Evolutionary conservation across 2,888 invertebrate genomes (phyloP).

Genomic region (Spicauda simplicius): DNA sequence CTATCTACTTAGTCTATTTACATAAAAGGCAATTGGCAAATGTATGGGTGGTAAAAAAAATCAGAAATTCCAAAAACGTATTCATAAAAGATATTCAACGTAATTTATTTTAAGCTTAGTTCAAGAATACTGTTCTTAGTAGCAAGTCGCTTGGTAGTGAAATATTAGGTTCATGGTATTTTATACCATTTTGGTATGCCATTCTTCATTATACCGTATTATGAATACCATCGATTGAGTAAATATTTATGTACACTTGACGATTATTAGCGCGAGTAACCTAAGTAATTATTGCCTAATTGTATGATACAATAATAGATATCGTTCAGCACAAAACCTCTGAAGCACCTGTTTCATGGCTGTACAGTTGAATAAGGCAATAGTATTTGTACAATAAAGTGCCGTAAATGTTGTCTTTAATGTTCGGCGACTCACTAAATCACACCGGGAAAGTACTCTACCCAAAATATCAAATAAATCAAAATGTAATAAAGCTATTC

Average conservation of each 20-base stretch:
- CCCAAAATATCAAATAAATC: background rate
- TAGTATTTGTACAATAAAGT: background rate
- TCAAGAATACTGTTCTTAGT: too few species aligned
- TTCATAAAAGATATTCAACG: too few species aligned
- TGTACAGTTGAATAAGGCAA: background rate
- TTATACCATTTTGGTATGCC: too few species aligned
- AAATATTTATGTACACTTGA: background rate
- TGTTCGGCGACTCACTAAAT: background rate
- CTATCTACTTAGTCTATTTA: background rate
- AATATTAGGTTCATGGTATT: too few species aligned
- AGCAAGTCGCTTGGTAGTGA: too few species aligned
- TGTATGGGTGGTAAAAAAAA: too few species aligned
- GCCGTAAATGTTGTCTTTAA: background rate
- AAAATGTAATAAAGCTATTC: background rate
- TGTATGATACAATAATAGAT: background rate
- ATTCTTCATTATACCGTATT: too few species aligned
- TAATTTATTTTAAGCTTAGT: too few species aligned
- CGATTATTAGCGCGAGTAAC: background rate
- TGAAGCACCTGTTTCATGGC: background rate
- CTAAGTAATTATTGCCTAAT: background rate
- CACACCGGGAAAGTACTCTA: background rate
- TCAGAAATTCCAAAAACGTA: too few species aligned
- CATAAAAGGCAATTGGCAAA: background rate
- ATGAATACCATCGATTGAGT: too few species aligned
- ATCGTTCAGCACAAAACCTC: background rate